phyloP scores from a whole-genome alignment of 2,113 vertebrate species.

The Callithrix jacchus region DNA sequence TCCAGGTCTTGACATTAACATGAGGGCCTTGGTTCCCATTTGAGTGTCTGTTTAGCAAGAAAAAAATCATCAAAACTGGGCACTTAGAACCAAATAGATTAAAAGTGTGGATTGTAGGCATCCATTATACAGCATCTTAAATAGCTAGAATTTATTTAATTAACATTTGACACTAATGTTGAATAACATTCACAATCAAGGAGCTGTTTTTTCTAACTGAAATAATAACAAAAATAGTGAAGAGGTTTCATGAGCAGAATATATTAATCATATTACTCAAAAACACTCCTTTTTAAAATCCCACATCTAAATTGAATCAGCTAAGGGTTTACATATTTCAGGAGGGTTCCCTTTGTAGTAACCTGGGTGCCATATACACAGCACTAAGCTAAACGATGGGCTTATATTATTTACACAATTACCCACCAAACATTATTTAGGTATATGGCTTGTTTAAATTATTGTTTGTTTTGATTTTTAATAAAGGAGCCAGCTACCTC shows the following conservation, averaged over 20 bases:
- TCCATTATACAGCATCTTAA: background rate
- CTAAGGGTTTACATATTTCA: background rate
- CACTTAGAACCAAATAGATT: conserved; percentile 1
- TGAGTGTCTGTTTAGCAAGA: background rate
- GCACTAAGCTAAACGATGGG: background rate
- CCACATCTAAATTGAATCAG: background rate
- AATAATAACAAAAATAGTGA: background rate
- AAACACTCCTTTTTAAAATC: conserved; percentile 14
- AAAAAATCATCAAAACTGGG: background rate
- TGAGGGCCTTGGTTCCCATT: background rate
- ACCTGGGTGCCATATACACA: background rate
- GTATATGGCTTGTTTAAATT: background rate
- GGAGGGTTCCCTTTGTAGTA: background rate
- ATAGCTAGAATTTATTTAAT: background rate
- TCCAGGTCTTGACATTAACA: background rate
- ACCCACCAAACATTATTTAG: background rate
- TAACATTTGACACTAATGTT: background rate
- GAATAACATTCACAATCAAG: conserved; percentile 26
- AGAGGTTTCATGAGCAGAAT: background rate
- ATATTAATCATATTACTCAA: background rate
- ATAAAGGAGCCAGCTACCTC: background rate
- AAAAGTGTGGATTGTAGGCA: background rate
- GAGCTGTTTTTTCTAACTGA: background rate
- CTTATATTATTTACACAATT: background rate
- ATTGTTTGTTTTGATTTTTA: background rate